Base-by-base conservation (phyloP, 2,888 invertebrate species). In the Caenorhabditis sp. region DNA sequence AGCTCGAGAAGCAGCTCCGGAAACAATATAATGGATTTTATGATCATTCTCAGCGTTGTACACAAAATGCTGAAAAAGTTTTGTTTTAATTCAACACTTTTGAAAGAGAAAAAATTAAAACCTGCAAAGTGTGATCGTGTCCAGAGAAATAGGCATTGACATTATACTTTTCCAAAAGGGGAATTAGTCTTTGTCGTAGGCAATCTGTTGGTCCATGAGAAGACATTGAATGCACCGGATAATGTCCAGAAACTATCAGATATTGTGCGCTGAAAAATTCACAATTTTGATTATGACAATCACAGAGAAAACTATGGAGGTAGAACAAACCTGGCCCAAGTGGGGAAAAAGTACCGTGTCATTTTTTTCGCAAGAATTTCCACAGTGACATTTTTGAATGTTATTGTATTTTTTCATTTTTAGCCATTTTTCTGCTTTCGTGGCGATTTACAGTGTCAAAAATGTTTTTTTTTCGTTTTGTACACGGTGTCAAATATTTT, bases 101-200 rank as follows among this genome's bases (percentile, higher is more conserved):
- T 24, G 1, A 55, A 14, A 23, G 21, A 51, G 21, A 51, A 17
- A 43, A 43, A 10, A 43, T 14, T 43, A 12, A 3, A 31, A 88
- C 88, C 83, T 90, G 90, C 24, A 90, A 75, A 63, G 89, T 89
- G 79, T 90, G 90, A 71, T 90, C 90, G 79, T 90, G 90, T 10
- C 90, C 90, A 77, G 88, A 86, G 55, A 90, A 79, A 80, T 90
- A 90, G 1, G 89, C 89, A 55, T 87, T 88, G 4, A 88, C 89
- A 51, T 85, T 82, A 81, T 89, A 89, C 71, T 89, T 88, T 68
- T 88, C 82, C 36, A 90, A 78, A 67, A 90, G 79, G 6, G 89
- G 89, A 65, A 88, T 82, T 17, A 90, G 84, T 27, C 85, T 70
- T 1, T 88, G 78, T 0, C 88, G 83, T 31, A 90, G 85, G 74